Base-by-base conservation (phyloP, 2,113 vertebrate genomes). In the Saccopteryx bilineata region DNA sequence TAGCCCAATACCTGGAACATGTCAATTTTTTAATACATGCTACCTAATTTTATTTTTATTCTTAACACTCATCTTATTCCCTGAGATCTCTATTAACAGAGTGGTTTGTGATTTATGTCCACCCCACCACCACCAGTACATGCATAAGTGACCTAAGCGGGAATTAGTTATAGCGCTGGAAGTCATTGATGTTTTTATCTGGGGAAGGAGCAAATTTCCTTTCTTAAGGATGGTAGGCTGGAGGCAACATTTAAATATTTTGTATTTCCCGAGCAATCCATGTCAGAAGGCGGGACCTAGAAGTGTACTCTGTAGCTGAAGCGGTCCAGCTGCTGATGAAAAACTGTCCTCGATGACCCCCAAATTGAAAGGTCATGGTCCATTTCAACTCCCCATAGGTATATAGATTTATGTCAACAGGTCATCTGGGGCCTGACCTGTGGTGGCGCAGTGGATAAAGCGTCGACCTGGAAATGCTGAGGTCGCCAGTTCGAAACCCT, bases 131-230 rank as follows among this genome's bases (percentile, higher is more conserved):
- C 61, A 21, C 50, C 28, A 5, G 17, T 48, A 84, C 2, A 7
- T 83, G 63, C 71, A 71, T 0, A 23, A 76, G 17, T 83, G 82
- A 94, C 60, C 71, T 86, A 87, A 87, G 87, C 1, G 61, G 54
- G 60, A 87, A 87, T 84, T 48, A 72, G 9, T 81, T 56, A 78
- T 56, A 65, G 71, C 54, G 92, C 87, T 83, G 65, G 71, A 80
- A 90, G 24, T 54, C 89, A 48, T 24, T 79, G 39, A 50, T 65
- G 52, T 69, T 76, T 88, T 82, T 76, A 63, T n/a, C n/a, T 26
- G 65, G 78, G 52, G 48, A 92, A 94, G 24, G 33, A 69, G 19
- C 28, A 78, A 46, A 87, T 65, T 89, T 93, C 72, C 74, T 88
- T 85, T 89, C 68, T 60, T 76, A 78, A 89, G 46, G 21, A 69